These are phyloP conservation scores for Lates calcarifer DNA, from an alignment of 2,113 vertebrate species.

Conservation along the genomic window DNA sequence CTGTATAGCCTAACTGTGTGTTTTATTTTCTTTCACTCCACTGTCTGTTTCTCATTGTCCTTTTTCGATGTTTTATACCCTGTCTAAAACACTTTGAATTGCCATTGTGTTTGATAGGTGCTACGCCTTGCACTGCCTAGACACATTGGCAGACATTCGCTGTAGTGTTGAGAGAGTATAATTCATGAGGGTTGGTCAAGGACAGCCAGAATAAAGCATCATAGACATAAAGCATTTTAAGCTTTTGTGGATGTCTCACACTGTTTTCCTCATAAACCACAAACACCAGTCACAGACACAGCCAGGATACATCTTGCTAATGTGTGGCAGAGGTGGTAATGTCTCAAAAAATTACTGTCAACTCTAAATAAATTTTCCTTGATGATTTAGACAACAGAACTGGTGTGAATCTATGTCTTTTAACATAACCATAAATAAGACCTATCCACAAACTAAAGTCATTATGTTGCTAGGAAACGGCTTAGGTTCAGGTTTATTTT, in stretches of 20 bases:
- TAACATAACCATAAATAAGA: not conserved
- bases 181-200: slow-evolving; percentile 43
- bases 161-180: slow-evolving; percentile 8
- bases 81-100: not conserved
- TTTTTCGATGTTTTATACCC: not conserved
- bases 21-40: not conserved
- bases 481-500: slow-evolving; percentile 25
- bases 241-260: not conserved
- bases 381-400: not conserved
- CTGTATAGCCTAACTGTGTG: not conserved
- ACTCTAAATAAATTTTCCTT: not conserved
- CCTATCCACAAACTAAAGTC: not conserved
- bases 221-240: not conserved
- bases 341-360: not conserved
- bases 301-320: not conserved
- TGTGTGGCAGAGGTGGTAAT: slow-evolving; percentile 2
- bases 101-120: slow-evolving; percentile 2
- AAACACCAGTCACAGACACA: not conserved
- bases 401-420: slow-evolving; percentile 8
- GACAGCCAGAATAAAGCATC: slow-evolving; percentile 17
- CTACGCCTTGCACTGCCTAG: not conserved
- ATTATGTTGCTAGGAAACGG: slow-evolving; percentile 49
- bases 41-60: not conserved
- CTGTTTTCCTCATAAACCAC: not conserved
- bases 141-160: not conserved